These are phyloP conservation scores for Choreutis nemorana DNA, from an alignment of 2,888 invertebrate genomes.

Conservation along the genomic window DNA sequence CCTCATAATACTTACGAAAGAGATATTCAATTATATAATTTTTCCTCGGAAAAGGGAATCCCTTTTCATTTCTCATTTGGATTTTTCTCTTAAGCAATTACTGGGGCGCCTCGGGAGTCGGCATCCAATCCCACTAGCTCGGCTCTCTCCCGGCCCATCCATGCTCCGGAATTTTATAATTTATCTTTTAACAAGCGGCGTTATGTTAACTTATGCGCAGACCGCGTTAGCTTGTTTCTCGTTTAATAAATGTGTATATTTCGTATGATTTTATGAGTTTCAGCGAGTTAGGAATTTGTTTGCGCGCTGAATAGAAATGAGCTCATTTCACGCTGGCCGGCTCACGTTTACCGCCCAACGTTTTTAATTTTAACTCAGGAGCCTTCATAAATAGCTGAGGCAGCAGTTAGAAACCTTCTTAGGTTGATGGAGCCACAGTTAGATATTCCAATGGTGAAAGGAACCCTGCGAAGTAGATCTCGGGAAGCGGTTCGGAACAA, in stretches of 20 bases:
- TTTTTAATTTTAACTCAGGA: no score
- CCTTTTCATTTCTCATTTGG: constrained; percentile 67
- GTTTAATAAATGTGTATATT: constrained; percentile 52
- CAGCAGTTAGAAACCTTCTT: constrained; percentile 5
- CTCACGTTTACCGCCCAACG: no score
- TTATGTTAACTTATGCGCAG: constrained; percentile 53
- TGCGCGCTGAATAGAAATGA: constrained; percentile 35
- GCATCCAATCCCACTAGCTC: no score
- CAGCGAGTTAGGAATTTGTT: constrained; percentile 44
- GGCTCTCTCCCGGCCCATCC: constrained; percentile 13
- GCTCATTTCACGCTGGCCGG: constrained; percentile 37
- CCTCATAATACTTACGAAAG: constrained; percentile 63
- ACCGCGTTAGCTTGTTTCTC: constrained; percentile 46
- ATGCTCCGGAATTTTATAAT: constrained; percentile 41
- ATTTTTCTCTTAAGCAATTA: constrained; percentile 68
- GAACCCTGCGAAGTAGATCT: constrained; percentile 26
- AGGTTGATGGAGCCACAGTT: constrained; percentile 5
- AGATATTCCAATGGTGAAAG: constrained; percentile 9
- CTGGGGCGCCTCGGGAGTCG: constrained; percentile 42
- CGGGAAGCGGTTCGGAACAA: constrained; percentile 34
- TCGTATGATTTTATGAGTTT: constrained; percentile 48
- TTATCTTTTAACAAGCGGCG: constrained; percentile 54
- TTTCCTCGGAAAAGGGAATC: constrained; percentile 61
- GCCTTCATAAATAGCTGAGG: constrained; percentile 10
- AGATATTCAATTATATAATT: constrained; percentile 67